Evolutionary conservation across 2,113 vertebrate species (phyloP).

Genomic region (Lepus europaeus): DNA sequence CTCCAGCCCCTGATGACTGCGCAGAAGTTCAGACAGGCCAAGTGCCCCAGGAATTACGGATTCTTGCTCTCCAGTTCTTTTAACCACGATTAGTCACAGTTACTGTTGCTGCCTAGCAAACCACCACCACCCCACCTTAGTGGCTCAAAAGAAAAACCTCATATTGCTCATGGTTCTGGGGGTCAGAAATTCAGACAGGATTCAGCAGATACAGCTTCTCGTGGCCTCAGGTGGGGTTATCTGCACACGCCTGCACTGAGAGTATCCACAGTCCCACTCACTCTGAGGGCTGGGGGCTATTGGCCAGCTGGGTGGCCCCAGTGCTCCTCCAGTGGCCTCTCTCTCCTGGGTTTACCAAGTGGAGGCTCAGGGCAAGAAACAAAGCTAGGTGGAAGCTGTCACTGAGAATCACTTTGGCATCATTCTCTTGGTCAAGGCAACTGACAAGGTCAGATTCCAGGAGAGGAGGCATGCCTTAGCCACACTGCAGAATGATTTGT

Average conservation of each 20-base stretch:
- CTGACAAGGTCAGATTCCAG: neutral
- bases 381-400: neutral
- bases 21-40: neutral
- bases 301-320: neutral
- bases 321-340: neutral
- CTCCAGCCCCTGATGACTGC: neutral
- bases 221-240: neutral
- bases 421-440: neutral
- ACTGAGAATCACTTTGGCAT: neutral
- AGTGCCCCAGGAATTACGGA: neutral
- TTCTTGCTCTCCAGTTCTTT: neutral
- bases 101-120: neutral
- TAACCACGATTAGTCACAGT: neutral
- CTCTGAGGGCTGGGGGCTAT: neutral
- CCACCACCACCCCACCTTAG: too few relatives aligned
- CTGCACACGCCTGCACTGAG: neutral
- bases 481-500: neutral
- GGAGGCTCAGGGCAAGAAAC: neutral
- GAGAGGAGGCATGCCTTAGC: accelerated
- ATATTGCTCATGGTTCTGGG: neutral
- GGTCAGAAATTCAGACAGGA: neutral
- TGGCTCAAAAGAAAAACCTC: neutral
- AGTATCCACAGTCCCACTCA: neutral
- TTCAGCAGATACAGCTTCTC: neutral
- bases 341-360: neutral